These are phyloP conservation scores for Trichomalopsis sarcophagae DNA, from an alignment of 1,140 invertebrate genomes.

Conservation along the genomic window DNA sequence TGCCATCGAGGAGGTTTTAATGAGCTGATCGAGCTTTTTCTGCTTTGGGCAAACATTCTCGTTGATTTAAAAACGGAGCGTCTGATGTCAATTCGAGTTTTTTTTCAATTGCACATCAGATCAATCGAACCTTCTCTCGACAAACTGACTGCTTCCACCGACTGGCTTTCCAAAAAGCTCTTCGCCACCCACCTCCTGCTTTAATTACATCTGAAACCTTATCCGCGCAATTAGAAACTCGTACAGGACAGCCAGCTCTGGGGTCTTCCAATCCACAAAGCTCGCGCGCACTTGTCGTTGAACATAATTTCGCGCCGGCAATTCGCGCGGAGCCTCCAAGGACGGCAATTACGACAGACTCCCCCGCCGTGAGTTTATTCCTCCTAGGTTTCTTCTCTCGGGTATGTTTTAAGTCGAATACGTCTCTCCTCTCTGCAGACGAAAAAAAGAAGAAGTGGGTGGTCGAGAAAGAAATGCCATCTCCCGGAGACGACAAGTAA, in stretches of 20 bases:
- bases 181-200: not conserved
- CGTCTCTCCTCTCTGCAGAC: not conserved
- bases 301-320: conserved; percentile 15
- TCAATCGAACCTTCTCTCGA: too few relatives aligned
- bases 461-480: not conserved
- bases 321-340: not conserved
- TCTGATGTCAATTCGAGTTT: too few relatives aligned
- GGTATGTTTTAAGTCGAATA: not conserved
- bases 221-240: conserved; percentile 31
- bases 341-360: conserved; percentile 23
- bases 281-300: not conserved
- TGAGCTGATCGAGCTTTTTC: not conserved
- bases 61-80: too few relatives aligned
- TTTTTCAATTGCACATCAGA: too few relatives aligned
- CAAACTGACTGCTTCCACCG: too few relatives aligned
- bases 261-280: not conserved
- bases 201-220: conserved; percentile 18
- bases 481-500: conserved; percentile 44
- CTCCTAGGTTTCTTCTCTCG: not conserved
- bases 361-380: conserved; percentile 6
- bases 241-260: not conserved
- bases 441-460: not conserved
- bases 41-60: not conserved
- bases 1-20: not conserved
- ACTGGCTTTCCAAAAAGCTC: not conserved